Percentiles rank a stretch among this genome's conserved stretches.
Evolutionary conservation across 2,888 invertebrate species (phyloP).

Genomic region (Formica aserva): DNA sequence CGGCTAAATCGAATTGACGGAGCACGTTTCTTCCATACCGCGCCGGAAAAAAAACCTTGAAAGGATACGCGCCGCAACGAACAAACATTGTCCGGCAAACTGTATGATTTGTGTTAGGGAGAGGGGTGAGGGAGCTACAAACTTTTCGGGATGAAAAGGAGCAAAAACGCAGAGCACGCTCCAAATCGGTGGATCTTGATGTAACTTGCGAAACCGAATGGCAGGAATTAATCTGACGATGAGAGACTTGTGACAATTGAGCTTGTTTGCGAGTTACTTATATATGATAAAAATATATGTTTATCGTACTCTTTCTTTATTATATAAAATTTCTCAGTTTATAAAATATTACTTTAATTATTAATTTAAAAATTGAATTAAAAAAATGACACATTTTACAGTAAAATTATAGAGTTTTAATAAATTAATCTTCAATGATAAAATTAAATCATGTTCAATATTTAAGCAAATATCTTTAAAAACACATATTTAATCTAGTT

Average conservation of each 20-base stretch:
- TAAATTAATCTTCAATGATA: not conserved
- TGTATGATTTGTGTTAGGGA: slow-evolving; percentile 39
- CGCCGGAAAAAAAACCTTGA: slow-evolving; percentile 4
- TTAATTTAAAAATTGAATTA: not conserved
- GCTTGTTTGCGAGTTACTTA: not conserved
- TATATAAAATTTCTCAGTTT: not conserved
- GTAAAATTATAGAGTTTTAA: not conserved
- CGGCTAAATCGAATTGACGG: slow-evolving; percentile 71
- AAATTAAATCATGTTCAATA: not conserved
- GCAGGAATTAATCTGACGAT: slow-evolving; percentile 10
- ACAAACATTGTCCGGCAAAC: slow-evolving; percentile 42
- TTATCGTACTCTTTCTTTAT: not conserved
- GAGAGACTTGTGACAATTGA: not conserved
- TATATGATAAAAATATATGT: not conserved
- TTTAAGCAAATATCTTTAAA: not conserved
- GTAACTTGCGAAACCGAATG: slow-evolving; percentile 27
- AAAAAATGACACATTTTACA: not conserved
- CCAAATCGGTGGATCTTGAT: slow-evolving; percentile 6
- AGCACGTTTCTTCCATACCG: slow-evolving; percentile 58
- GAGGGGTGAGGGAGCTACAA: not conserved
- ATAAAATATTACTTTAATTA: not conserved
- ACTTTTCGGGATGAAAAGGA: slow-evolving; percentile 33
- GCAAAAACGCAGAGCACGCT: slow-evolving; percentile 26
- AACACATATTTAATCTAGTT: not conserved
- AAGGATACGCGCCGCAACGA: slow-evolving; percentile 24